Evolutionary conservation across 2,113 vertebrate genomes (phyloP), one percentile per base, ranked within the genome.

Genomic region (Menura novaehollandiae): DNA sequence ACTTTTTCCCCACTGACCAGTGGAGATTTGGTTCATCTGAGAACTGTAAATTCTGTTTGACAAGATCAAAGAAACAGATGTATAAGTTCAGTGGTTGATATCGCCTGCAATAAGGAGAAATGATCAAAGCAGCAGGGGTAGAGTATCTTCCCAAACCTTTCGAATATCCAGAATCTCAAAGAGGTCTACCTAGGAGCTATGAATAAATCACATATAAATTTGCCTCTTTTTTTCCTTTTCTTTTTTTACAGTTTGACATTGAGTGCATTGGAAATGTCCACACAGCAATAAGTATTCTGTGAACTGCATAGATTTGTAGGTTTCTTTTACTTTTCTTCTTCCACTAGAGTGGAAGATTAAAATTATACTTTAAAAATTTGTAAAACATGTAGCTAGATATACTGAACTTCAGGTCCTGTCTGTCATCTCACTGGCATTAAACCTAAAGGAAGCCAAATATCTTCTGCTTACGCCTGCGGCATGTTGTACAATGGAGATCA

Each of bases 1-100:
- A 96, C 95, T 96, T 97, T 97, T 84, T 95, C 97, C 95, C 55
- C 56, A 74, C 95, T 97, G 97, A 98, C 97, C 97, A 91, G 86
- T 96, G 97, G 96, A 98, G 97, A 98, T 98, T 98, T 97, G 93
- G 97, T 97, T 98, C 98, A 97, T 97, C 96, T 96, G 74, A 94
- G 92, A 96, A 92, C 98, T 98, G 95, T 98, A 98, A 98, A 98
- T 98, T 98, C 97, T 97, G 96, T 98, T 97, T 97, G 96, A 98
- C 97, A 97, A 97, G 97, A 98, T 98, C 98, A 98, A 98, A 98
- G 97, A 96, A 97, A 97, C 93, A 96, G 93, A 97, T 97, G 95
- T 96, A 76, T 96, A 95, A 97, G 95, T 97, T 97, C 93, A 85
- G 96, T 79, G 93, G 97, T 92, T 96, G 97, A 81, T 95, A 96